A percentile compares a stretch with the other conserved stretches of the same genome.
Conservation (phyloP, 2,888 invertebrate species). For the Andrena minutula region DNA sequence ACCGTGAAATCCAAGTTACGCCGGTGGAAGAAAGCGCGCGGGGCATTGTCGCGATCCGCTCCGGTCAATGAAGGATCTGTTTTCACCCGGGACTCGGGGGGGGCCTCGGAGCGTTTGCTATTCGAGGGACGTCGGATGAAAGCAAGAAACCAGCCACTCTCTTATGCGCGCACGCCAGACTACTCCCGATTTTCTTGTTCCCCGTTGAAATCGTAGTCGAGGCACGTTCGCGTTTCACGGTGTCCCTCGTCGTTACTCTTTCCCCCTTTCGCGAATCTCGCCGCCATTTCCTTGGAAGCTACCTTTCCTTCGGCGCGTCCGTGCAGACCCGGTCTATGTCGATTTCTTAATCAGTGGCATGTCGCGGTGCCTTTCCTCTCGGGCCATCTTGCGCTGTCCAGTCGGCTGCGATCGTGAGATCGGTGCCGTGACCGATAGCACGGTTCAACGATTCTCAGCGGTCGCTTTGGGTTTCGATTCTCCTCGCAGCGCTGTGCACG, state of each 20-base stretch:
- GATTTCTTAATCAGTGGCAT: background rate
- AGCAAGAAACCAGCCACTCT: constrained; percentile 50
- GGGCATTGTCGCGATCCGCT: constrained; percentile 18
- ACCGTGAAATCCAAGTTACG: constrained; percentile 67
- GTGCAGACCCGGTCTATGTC: background rate
- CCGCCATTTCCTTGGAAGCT: background rate
- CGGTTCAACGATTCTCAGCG: background rate
- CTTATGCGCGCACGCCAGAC: constrained; percentile 13
- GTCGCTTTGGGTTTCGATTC: background rate
- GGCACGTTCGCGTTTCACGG: constrained; percentile 33
- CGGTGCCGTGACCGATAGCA: constrained; percentile 6
- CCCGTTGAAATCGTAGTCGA: constrained; percentile 35
- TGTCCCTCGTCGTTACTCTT: constrained; percentile 3
- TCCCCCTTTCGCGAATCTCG: background rate
- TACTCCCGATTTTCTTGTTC: constrained; percentile 57
- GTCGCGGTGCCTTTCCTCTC: too few relatives aligned
- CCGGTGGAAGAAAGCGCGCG: constrained; percentile 61
- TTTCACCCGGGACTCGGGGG: constrained; percentile 59
- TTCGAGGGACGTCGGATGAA: constrained; percentile 65
- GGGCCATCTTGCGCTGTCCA: too few relatives aligned
- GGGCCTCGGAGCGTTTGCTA: constrained; percentile 54
- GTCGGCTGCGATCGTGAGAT: background rate
- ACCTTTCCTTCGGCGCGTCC: background rate
- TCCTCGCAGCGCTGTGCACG: constrained; percentile 26
- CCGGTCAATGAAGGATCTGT: constrained; percentile 54